Evolutionary conservation across 2,113 vertebrate genomes (phyloP), one percentile per base, ranked within the genome.

Genomic region (Chloroceryle aenea): DNA sequence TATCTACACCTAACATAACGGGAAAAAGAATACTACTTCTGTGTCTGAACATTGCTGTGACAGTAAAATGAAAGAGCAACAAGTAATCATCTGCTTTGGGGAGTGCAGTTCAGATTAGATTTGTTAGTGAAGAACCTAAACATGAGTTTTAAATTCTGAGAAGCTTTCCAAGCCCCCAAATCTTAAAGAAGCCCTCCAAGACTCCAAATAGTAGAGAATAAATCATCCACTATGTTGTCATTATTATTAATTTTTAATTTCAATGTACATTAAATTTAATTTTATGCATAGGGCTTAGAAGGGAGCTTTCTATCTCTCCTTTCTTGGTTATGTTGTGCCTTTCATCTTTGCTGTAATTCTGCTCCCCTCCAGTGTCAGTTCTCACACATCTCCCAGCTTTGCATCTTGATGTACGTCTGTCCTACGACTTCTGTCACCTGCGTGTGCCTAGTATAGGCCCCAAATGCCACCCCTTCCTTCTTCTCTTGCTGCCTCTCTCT

Each of bases 381-480:
- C 95, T 94, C 89, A 88, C 73, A 66, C 55, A 10, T 68, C 55
- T 95, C 89, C 88, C 84, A 61, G 27, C 34, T 56, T 82, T 89
- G 34, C 79, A 72, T 95, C 83, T 96, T 64, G 84, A 76, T 92
- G 76, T 7, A 3, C 2, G 23, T 52, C 75, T 93, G 89, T 93
- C 93, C 90, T 88, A 30, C 1, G 10, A 79, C 95, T 96, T 89
- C 75, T 95, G 75, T 91, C 93, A 94, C 96, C 94, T 96, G 93
- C 32, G 1, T 83, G 50, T 74, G 85, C 80, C 81, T 91, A 66
- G 79, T 22, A 53, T 40, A 90, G 64, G 76, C 73, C 64, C 56
- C 95, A 77, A 42, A 69, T 32, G 40, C 61, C 88, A 73, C 40
- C 87, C 76, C 85, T 94, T 74, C 83, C 43, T 93, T 95, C 81